Conservation (phyloP, 2,888 invertebrate species). For the Conus canariensis region DNA sequence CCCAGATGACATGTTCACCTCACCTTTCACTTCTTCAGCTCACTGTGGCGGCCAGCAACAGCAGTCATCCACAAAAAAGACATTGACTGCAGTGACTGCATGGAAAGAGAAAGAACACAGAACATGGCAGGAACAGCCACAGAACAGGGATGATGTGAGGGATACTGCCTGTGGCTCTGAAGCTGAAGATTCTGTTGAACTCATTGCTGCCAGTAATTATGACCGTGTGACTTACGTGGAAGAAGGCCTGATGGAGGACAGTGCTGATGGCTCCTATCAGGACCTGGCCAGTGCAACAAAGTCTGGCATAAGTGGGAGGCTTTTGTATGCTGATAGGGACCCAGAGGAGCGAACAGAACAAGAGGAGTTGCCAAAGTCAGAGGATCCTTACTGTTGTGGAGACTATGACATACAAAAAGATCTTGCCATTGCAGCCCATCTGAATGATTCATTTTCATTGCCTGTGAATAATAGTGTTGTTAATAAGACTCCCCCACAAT, state of each 20-base stretch:
- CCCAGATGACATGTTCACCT: conserved; percentile 17
- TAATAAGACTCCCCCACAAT: neutral
- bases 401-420: conserved; percentile 82
- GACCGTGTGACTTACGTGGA: conserved; percentile 57
- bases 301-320: neutral
- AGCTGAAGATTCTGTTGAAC: conserved; percentile 51
- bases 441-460: conserved; percentile 61
- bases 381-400: neutral
- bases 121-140: neutral
- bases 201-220: conserved; percentile 68
- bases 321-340: neutral
- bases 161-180: neutral
- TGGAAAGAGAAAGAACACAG: neutral
- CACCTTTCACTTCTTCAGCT: conserved; percentile 3
- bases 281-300: neutral
- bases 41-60: neutral
- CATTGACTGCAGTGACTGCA: neutral
- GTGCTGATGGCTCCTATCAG: conserved; percentile 22
- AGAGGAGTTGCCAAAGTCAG: neutral
- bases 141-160: neutral
- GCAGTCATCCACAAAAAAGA: neutral
- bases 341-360: conserved; percentile 15
- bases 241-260: conserved; percentile 45
- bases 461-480: neutral
- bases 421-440: conserved; percentile 83